Conservation (phyloP, 2,797 vertebrate species). For the Pteronotus mesoamericanus region DNA sequence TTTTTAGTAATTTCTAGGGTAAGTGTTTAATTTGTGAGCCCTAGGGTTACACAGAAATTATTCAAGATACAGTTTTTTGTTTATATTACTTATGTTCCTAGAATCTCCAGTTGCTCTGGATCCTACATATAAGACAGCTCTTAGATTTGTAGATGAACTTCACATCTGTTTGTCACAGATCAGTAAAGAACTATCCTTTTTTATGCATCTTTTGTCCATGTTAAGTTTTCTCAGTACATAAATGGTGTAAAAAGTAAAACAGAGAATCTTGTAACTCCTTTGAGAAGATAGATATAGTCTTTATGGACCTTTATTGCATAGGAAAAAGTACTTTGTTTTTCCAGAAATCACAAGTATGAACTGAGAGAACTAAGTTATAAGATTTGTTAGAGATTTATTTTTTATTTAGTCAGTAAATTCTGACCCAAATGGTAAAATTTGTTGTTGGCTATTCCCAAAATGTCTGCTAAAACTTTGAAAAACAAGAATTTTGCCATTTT, state of each 20-base stretch:
- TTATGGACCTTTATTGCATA: background rate
- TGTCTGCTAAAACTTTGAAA: background rate
- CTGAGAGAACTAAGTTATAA: background rate
- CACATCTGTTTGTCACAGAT: background rate
- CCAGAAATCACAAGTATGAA: background rate
- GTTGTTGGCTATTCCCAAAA: background rate
- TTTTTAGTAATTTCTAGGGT: background rate
- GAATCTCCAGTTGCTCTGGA: background rate
- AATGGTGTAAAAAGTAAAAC: background rate
- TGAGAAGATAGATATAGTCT: background rate
- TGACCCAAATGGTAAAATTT: background rate
- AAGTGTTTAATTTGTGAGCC: background rate
- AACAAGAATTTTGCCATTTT: background rate
- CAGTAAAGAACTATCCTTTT: background rate
- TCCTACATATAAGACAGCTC: background rate
- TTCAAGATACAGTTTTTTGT: background rate
- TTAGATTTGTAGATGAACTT: background rate
- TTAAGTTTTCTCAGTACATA: background rate
- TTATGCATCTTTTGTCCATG: background rate
- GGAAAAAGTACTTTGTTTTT: background rate
- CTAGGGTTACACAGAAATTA: background rate
- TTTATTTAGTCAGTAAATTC: background rate
- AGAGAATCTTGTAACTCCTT: background rate
- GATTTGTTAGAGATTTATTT: background rate
- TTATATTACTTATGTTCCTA: background rate